Evolutionary conservation across 64 coral and sea anemone species (phyloP).

Genomic region (Anthopleura sola): DNA sequence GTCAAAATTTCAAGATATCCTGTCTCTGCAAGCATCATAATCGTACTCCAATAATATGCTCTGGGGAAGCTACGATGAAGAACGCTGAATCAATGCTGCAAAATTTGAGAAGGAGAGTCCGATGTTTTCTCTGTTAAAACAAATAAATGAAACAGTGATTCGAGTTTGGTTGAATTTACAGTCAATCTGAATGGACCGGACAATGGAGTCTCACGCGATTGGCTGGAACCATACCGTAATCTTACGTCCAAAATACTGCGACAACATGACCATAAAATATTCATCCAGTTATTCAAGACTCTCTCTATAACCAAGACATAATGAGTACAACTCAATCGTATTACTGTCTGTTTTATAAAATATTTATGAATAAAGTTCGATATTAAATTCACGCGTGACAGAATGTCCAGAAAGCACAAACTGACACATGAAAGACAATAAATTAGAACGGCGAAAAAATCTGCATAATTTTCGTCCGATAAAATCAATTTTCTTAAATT

Average conservation of each 20-base stretch:
- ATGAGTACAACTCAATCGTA: not conserved
- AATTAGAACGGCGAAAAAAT: not conserved
- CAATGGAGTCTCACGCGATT: not conserved
- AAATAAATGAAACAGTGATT: not conserved
- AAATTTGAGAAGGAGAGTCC: not conserved
- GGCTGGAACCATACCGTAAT: not conserved
- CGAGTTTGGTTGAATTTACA: not conserved
- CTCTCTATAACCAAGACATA: not conserved
- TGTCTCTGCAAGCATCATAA: not conserved
- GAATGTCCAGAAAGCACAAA: not conserved
- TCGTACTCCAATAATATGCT: not conserved
- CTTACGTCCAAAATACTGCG: not conserved
- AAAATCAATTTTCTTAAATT: conserved; percentile 9
- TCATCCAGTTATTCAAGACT: not conserved
- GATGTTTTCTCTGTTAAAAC: not conserved
- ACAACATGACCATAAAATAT: not conserved
- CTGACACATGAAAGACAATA: not conserved
- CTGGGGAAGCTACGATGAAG: not conserved
- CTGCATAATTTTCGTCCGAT: not conserved
- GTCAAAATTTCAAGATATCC: not conserved
- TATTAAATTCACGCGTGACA: not conserved
- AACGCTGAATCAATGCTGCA: not conserved
- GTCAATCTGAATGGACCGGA: not conserved
- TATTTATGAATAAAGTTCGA: not conserved
- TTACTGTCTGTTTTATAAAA: not conserved